A percentile compares a stretch with the other conserved stretches of the same genome.
phyloP scores from a whole-genome alignment of 2,113 vertebrate species.

The Ariopsis seemanni region DNA sequence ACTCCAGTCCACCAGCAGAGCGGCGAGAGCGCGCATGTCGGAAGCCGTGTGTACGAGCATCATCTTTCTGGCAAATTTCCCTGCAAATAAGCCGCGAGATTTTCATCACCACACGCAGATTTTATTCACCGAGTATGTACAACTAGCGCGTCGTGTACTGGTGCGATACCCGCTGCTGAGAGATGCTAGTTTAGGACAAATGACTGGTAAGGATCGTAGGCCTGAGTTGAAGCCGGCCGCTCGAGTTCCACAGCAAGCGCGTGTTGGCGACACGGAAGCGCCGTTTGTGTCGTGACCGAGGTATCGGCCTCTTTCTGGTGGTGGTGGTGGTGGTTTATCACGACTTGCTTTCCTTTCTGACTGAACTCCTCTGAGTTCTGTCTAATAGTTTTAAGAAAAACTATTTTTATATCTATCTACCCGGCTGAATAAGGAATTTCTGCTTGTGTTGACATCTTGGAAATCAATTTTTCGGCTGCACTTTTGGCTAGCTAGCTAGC shows the following conservation, averaged over 20 bases:
- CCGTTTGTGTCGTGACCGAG: too few relatives aligned
- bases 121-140: neutral
- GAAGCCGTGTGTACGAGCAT: constrained; percentile 41
- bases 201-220: constrained; percentile 2
- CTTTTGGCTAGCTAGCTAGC: constrained; percentile 14
- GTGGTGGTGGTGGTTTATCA: neutral
- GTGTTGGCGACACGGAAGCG: neutral
- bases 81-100: neutral
- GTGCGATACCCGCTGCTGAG: neutral
- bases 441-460: constrained; percentile 52
- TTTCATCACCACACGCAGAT: neutral
- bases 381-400: too few relatives aligned
- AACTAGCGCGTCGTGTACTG: neutral
- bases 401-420: neutral
- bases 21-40: constrained; percentile 44
- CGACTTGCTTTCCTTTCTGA: too few relatives aligned
- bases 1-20: constrained; percentile 61
- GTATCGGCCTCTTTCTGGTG: neutral
- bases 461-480: constrained; percentile 38
- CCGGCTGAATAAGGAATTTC: neutral
- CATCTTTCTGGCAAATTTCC: constrained; percentile 14
- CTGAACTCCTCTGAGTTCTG: too few relatives aligned
- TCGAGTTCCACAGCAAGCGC: constrained; percentile 25
- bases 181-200: constrained; percentile 28
- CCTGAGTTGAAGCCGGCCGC: neutral